Base-by-base conservation (phyloP, 2,888 invertebrate genomes). In the Nesidiocoris tenuis region DNA sequence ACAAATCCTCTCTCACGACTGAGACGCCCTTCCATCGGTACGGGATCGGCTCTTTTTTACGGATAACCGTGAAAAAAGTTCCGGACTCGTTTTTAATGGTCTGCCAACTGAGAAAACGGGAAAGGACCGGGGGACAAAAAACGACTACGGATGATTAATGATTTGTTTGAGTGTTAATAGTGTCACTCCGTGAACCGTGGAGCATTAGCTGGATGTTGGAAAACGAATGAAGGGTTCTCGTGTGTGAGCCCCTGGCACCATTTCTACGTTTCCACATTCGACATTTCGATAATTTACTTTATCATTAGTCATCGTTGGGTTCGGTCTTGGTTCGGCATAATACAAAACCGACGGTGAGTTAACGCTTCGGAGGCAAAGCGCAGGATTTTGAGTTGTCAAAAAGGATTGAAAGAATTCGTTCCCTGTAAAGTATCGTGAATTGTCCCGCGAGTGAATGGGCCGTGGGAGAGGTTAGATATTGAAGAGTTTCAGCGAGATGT, bases 111-210 rank as follows among this genome's bases (percentile, higher is more conserved):
- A 39, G 72, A 61, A 72, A 72, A 72, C 72, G 39, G 25, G 18
- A 18, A 59, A 59, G n/a, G 59, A 59, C n/a, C 59, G 59, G 25
- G 63, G 12, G 61, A 61, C 18, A 21, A 61, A 72, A 72, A 63
- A 65, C 24, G 24, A 16, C 65, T 25, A 7, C 24, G 74, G 65
- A 66, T 75, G 74, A 75, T 75, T 75, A 75, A 75, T 75, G 74
- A 66, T 75, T 75, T 75, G 74, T 75, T 75, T 75, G 74, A 75
- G 74, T 75, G 74, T 66, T 75, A 74, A 75, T 75, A 75, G 74
- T 75, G 74, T 75, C 74, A 75, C 74, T 75, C 74, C 66, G 74
- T 75, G 74, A 75, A 75, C 74, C 74, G 74, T 75, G 66, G 74
- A 75, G 66, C 74, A 75, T 75, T 75, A 75, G 74, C 63, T 56